A percentile compares a stretch with the other conserved stretches of the same genome.
phyloP scores from a whole-genome alignment of 2,888 invertebrate species.

The Macaria liturata region DNA sequence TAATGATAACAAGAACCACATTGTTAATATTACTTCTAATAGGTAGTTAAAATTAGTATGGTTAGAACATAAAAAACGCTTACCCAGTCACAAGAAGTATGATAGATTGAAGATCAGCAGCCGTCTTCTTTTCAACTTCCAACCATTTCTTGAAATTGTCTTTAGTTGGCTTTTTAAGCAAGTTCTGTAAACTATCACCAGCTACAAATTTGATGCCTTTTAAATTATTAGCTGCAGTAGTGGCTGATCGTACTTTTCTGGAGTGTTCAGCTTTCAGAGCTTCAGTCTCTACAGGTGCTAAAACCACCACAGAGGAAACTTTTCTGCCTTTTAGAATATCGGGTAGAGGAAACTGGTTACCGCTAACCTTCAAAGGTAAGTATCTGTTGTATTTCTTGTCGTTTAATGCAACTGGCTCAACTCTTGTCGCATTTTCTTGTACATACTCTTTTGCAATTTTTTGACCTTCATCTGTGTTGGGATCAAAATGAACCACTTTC shows the following conservation, averaged over 20 bases:
- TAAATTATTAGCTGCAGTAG: conserved; percentile 78
- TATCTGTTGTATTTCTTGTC: conserved; percentile 92
- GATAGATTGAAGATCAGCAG: conserved; percentile 90
- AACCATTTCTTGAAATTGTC: conserved; percentile 93
- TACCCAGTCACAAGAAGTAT: conserved; percentile 92
- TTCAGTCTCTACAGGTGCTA: conserved; percentile 92
- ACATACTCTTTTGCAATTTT: conserved; percentile 88
- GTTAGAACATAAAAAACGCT: conserved; percentile 50
- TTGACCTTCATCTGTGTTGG: conserved; percentile 88
- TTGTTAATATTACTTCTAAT: too few species aligned
- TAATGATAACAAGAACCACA: too few species aligned
- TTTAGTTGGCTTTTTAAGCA: conserved; percentile 88
- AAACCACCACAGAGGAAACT: conserved; percentile 92
- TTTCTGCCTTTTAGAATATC: conserved; percentile 89
- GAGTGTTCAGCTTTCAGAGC: conserved; percentile 73
- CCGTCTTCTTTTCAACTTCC: conserved; percentile 89
- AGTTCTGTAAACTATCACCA: conserved; percentile 89
- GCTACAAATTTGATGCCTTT: conserved; percentile 89
- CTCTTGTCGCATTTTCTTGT: conserved; percentile 87
- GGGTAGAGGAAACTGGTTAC: conserved; percentile 92
- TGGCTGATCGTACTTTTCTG: conserved; percentile 81
- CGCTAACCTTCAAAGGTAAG: conserved; percentile 92
- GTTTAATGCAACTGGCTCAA: conserved; percentile 89
- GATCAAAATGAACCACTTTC: conserved; percentile 93
- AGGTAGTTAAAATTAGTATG: too few species aligned